Percentiles rank a stretch among this genome's conserved stretches.
Evolutionary conservation across 1,140 invertebrate species (phyloP).

Genomic region (Megalonaias nervosa): DNA sequence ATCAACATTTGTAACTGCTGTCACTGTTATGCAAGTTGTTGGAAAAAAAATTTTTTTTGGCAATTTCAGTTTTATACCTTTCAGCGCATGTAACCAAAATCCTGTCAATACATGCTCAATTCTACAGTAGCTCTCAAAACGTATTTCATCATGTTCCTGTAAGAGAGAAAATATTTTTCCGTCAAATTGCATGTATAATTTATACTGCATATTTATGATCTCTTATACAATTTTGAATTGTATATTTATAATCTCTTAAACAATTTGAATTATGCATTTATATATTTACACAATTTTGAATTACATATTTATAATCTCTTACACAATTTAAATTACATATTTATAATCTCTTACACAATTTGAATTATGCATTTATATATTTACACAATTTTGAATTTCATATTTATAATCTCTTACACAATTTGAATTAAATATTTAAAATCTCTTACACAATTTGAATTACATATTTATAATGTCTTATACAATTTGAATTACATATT

Average conservation of each 20-base stretch:
- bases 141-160: slow-evolving; percentile 68
- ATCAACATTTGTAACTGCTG: too few species aligned
- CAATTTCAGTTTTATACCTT: slow-evolving; percentile 53
- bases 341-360: not conserved
- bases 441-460: not conserved
- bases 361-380: not conserved
- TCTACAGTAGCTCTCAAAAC: slow-evolving; percentile 69
- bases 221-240: not conserved
- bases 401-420: too few species aligned
- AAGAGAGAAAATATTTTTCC: slow-evolving; percentile 12
- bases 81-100: slow-evolving; percentile 70
- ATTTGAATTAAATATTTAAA: not conserved
- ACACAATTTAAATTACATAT: too few species aligned
- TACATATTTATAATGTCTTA: not conserved
- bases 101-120: slow-evolving; percentile 71
- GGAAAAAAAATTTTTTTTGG: not conserved
- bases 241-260: not conserved
- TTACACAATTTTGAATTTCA: not conserved
- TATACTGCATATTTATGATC: not conserved
- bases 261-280: not conserved
- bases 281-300: too few species aligned
- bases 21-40: too few species aligned
- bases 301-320: too few species aligned
- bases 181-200: not conserved
- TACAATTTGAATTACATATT: not conserved